Base-by-base conservation (phyloP, 2,888 invertebrate species). In the Nomada flava region DNA sequence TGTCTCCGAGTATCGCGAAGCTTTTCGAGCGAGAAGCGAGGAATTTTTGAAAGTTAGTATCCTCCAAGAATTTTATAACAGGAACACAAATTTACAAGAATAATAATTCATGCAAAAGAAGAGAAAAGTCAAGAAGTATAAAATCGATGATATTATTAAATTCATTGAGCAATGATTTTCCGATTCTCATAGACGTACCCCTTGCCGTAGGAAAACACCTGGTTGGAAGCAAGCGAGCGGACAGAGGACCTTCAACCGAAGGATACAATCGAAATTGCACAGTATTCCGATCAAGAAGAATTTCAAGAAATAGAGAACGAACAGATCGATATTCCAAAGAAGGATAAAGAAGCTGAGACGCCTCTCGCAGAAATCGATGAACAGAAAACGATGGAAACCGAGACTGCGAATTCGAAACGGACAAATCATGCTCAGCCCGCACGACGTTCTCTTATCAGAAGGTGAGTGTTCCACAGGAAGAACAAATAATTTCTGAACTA, bases 1-100 rank as follows among this genome's bases (percentile, higher is more conserved):
- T 64, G 80, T 91, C 47, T 91, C 93, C 20, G 93, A 93, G 74
- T 93, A 93, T 80, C 90, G 90, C 20, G 88, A 91, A 26, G 90
- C 93, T 20, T 92, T 92, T 72, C 88, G 91, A 44, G 89, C 90
- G 18, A 91, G 86, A 50, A 88, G 88, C 82, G 92, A 93, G 67
- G 92, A 93, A 57, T 79, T 91, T 62, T 84, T 89, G 13, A 89
- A 89, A 83, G 86, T 89, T 69, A 53, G 64, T 20, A 13, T 53
- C 50, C 9, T 47, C 20, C 20, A 20, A 26, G 13, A 57, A 9
- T 20, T 55, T 55, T 5, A 23, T 57, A 57, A 13, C 23, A 11
- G 13, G 23, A 13, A 4, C 2, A 15, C n/a, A 57, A 57, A 36
- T 36, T 9, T 5, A 36, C 7, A 7, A 36, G 36, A 36, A 36